Evolutionary conservation across 2,797 vertebrate genomes (phyloP).

Genomic region (Helicolenus hilgendorfi): DNA sequence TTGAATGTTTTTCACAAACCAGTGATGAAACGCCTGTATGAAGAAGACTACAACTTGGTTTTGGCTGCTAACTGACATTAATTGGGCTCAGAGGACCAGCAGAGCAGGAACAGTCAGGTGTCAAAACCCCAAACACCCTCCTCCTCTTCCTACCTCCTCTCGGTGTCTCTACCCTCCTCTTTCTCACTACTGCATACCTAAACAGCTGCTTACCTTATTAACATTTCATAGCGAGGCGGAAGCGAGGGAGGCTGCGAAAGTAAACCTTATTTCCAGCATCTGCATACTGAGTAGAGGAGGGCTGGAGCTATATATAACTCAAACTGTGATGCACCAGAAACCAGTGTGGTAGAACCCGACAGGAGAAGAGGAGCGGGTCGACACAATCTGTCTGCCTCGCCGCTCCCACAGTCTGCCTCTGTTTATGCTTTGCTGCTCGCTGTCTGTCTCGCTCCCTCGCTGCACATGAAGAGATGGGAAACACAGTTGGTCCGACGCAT

Average conservation of each 20-base stretch:
- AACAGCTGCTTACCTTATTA: conserved; percentile 65
- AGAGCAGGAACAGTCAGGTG: conserved; percentile 38
- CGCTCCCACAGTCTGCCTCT: background rate
- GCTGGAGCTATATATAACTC: conserved; percentile 74
- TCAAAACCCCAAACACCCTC: conserved; percentile 32
- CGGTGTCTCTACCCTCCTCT: background rate
- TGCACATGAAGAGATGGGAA: conserved; percentile 20
- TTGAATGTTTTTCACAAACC: background rate
- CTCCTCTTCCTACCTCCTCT: background rate
- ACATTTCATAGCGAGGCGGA: conserved; percentile 62
- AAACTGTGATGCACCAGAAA: conserved; percentile 60
- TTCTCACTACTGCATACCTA: conserved; percentile 34
- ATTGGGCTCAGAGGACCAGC: conserved; percentile 53
- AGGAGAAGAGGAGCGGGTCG: conserved; percentile 37
- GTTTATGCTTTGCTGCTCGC: conserved; percentile 31
- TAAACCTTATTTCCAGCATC: conserved; percentile 26
- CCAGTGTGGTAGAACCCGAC: conserved; percentile 11
- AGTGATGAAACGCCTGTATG: background rate
- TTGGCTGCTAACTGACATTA: conserved; percentile 49
- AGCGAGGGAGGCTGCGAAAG: background rate
- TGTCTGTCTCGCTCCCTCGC: background rate
- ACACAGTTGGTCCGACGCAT: conserved; percentile 16
- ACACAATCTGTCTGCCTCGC: conserved; percentile 31
- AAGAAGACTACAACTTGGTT: background rate
- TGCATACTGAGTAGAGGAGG: conserved; percentile 26